Percentiles rank a stretch among this genome's conserved stretches.
phyloP scores from a whole-genome alignment of 2,113 vertebrate species.

The Tonatia bakeri region DNA sequence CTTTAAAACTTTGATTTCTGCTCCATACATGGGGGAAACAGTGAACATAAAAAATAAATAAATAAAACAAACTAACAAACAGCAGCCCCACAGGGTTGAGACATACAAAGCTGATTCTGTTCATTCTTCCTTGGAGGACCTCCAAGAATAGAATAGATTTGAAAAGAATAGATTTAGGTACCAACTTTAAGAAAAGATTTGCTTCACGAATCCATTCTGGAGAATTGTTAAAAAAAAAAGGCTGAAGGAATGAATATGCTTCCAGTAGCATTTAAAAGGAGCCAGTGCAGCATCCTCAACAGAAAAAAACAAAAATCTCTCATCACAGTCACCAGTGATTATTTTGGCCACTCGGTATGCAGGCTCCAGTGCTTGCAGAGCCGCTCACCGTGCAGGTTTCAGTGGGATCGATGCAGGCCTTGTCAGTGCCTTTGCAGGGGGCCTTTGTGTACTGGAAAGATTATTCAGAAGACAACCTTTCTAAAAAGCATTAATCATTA shows the following conservation, averaged over 20 bases:
- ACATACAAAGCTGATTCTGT: neutral
- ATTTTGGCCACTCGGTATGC: neutral
- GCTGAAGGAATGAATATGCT: neutral
- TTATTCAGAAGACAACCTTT: neutral
- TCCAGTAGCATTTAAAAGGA: neutral
- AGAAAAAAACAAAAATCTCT: neutral
- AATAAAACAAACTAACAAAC: neutral
- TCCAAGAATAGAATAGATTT: too few relatives aligned
- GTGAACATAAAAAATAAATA: neutral
- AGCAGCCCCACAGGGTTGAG: neutral
- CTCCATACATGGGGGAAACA: neutral
- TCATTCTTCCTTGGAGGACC: neutral
- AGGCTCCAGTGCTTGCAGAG: neutral
- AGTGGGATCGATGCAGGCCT: neutral
- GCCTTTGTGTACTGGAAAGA: neutral
- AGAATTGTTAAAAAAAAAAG: neutral
- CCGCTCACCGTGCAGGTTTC: neutral
- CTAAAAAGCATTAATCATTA: neutral
- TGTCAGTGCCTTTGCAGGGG: neutral
- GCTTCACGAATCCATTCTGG: neutral
- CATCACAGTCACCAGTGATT: neutral
- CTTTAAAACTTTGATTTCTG: neutral
- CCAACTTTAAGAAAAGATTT: constrained; percentile 18
- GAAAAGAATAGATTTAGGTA: neutral
- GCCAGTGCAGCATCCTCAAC: neutral